phyloP scores from a whole-genome alignment of 2,888 invertebrate species.

The Morpho helenor region DNA sequence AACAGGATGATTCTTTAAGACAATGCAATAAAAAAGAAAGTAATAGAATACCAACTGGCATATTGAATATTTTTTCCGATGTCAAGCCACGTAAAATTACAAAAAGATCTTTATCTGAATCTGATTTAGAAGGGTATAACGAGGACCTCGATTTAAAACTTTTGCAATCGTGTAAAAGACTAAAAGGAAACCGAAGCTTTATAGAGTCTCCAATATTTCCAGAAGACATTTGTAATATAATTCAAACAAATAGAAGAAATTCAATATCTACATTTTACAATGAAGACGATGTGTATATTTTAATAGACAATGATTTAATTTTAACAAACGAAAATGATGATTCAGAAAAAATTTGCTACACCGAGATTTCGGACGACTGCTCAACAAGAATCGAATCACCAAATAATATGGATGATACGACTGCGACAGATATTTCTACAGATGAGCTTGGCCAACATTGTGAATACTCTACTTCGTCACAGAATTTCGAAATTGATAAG shows the following conservation, averaged over 20 bases:
- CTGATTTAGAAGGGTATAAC: constrained; percentile 42
- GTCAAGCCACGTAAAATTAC: constrained; percentile 31
- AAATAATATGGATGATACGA: constrained; percentile 28
- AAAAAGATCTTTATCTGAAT: constrained; percentile 66
- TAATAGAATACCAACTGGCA: neutral
- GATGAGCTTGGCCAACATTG: constrained; percentile 25
- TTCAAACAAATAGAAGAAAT: constrained; percentile 60
- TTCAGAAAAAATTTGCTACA: constrained; percentile 50
- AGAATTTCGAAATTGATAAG: constrained; percentile 39
- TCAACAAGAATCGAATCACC: constrained; percentile 24
- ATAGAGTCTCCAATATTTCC: constrained; percentile 38
- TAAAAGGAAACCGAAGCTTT: constrained; percentile 40
- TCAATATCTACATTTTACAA: constrained; percentile 60
- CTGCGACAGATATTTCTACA: constrained; percentile 23
- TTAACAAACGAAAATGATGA: constrained; percentile 55
- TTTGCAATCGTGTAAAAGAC: constrained; percentile 42
- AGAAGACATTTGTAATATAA: constrained; percentile 45
- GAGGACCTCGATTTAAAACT: constrained; percentile 18
- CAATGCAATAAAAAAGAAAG: neutral
- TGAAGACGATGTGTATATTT: constrained; percentile 64
- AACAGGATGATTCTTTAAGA: neutral
- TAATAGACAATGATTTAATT: constrained; percentile 63
- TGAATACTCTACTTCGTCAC: constrained; percentile 37
- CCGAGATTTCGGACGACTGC: constrained; percentile 47
- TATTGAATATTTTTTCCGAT: neutral